These are phyloP conservation scores for Ylistrum balloti DNA, from an alignment of 1,140 invertebrate genomes.

Conservation along the genomic window DNA sequence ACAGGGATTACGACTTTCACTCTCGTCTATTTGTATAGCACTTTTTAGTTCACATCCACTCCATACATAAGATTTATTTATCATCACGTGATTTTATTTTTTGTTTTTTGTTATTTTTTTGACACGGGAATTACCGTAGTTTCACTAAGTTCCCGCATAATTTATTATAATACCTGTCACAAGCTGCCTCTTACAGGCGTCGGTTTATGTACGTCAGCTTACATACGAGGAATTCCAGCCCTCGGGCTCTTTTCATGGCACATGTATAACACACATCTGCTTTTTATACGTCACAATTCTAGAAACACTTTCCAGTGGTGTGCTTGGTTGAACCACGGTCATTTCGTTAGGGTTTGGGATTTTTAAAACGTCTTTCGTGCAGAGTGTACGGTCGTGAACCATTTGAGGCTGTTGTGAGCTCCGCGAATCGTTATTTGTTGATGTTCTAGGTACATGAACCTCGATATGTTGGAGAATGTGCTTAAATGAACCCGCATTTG, in stretches of 20 bases:
- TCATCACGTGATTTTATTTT: background rate
- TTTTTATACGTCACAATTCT: background rate
- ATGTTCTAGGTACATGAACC: background rate
- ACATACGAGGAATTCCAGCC: slow-evolving; percentile 24
- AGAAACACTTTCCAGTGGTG: background rate
- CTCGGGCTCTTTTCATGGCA: slow-evolving; percentile 30
- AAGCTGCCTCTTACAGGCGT: background rate
- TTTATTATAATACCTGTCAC: slow-evolving; percentile 27
- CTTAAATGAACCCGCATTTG: background rate
- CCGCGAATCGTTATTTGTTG: background rate
- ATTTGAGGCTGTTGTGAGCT: background rate
- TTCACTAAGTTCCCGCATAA: background rate
- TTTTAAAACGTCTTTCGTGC: too few species aligned
- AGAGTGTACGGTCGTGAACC: too few species aligned
- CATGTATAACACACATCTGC: background rate
- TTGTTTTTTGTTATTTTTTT: too few species aligned
- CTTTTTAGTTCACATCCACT: background rate
- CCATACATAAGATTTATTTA: background rate
- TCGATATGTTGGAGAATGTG: background rate
- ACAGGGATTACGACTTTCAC: background rate
- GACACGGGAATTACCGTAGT: background rate
- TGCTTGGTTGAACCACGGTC: background rate
- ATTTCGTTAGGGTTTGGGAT: too few species aligned
- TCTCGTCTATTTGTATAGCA: background rate
- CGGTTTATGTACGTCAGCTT: background rate